Evolutionary conservation across 2,888 invertebrate species (phyloP).

Genomic region (Dynastes grantii): DNA sequence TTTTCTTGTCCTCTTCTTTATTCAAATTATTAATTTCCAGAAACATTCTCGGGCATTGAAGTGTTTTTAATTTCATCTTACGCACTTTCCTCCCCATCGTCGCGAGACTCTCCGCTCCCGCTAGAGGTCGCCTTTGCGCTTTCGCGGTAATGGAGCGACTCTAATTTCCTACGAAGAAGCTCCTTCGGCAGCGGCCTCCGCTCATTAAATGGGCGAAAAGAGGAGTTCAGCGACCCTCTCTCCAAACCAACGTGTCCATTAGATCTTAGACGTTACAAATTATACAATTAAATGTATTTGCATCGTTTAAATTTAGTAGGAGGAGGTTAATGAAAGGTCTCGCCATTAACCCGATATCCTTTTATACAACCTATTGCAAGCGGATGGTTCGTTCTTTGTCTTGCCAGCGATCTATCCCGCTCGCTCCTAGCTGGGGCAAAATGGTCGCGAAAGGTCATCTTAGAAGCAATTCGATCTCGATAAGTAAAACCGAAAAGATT

Average conservation of each 20-base stretch:
- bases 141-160: too few species aligned
- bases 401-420: not conserved
- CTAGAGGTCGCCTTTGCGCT: too few species aligned
- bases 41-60: too few species aligned
- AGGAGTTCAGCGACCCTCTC: too few species aligned
- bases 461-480: slow-evolving; percentile 39
- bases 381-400: not conserved
- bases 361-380: slow-evolving; percentile 19
- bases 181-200: too few species aligned
- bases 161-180: too few species aligned
- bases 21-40: too few species aligned
- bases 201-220: too few species aligned
- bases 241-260: slow-evolving; percentile 18
- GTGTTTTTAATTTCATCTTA: too few species aligned
- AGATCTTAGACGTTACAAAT: slow-evolving; percentile 45
- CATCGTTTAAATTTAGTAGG: slow-evolving; percentile 43
- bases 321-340: slow-evolving; percentile 41
- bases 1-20: too few species aligned
- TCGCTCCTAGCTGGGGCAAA: not conserved
- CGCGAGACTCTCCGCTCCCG: too few species aligned
- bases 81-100: too few species aligned
- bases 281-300: slow-evolving; percentile 45
- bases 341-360: slow-evolving; percentile 45
- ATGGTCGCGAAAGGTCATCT: slow-evolving; percentile 35
- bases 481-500: slow-evolving; percentile 44